A percentile compares a stretch with the other conserved stretches of the same genome.
Conservation (phyloP, 1,140 invertebrate genomes). For the Diachasma alloeum region DNA sequence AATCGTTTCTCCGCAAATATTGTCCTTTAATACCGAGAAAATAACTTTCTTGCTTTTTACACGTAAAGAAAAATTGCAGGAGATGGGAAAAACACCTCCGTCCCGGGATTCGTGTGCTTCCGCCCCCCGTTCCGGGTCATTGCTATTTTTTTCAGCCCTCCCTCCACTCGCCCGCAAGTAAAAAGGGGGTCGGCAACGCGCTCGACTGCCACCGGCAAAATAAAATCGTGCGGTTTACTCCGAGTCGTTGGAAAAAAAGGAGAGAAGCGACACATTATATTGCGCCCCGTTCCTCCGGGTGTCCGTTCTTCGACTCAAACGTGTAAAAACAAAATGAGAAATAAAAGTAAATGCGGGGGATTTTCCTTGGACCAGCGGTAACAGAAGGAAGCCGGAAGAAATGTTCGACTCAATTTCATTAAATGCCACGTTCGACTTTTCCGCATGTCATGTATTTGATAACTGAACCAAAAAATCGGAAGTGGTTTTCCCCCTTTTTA, state of each 20-base stretch:
- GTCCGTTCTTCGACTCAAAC: too few species aligned
- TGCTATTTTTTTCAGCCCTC: not conserved
- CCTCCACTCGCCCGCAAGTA: not conserved
- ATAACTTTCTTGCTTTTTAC: not conserved
- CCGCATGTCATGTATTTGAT: not conserved
- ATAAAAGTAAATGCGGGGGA: not conserved
- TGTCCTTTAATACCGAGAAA: not conserved
- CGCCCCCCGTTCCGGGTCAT: not conserved
- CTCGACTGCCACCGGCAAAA: not conserved
- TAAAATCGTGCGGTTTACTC: not conserved
- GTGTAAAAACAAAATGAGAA: not conserved
- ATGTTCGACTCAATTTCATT: not conserved
- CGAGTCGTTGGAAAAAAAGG: not conserved
- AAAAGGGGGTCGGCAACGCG: not conserved
- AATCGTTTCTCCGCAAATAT: not conserved
- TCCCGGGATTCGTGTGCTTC: not conserved
- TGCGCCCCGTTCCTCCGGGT: not conserved
- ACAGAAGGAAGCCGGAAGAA: not conserved
- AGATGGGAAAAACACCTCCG: not conserved
- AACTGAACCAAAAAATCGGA: not conserved
- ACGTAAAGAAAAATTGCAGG: not conserved
- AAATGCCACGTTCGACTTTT: not conserved
- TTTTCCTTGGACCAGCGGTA: not conserved
- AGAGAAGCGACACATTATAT: not conserved
- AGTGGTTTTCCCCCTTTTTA: not conserved